Base-by-base conservation (phyloP, 2,113 vertebrate species). In the Atherinomorus stipes region DNA sequence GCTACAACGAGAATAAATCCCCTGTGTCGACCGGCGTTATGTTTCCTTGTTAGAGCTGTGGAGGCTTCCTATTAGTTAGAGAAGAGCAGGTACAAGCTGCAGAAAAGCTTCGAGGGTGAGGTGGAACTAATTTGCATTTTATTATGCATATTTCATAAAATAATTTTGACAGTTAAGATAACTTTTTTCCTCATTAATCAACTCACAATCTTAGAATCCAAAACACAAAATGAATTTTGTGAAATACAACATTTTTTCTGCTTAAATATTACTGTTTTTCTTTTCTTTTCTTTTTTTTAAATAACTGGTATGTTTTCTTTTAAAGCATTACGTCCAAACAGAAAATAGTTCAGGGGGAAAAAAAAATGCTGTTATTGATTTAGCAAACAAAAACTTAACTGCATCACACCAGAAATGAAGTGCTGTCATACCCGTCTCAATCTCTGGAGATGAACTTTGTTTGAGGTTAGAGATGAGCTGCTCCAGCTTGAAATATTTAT, bases 401-500 rank as follows among this genome's bases (percentile, higher is more conserved):
- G 21, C 11, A 40, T 62, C 21, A 42, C 4, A 37, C 3, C 9
- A 16, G 6, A 64, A 47, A 59, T 11, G 0, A 71, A 11, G 5
- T 52, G 3, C 6, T 19, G 9, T 40, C 82, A 53, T 81, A 93
- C 91, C 88, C 54, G 62, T 44, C 23, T 74, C 45, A 1, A 4
- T 62, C 38, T 73, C 58, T 52, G 76, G 44, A 45, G 67, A 1
- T 59, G 74, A 69, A 64, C 51, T 70, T 28, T 62, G 75, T 65
- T 85, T 86, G 40, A 93, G 56, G 64, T 88, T 78, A 11, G 38
- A 53, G 26, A 94, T 74, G n/a, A 93, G 83, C 65, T 94, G 91
- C 56, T 93, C 91, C 19, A 94, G 18, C 45, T 90, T 90, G 71
- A 93, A 93, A 75, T 86, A 91, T 31, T 89, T 93, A 70, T 93